Conservation (phyloP, 2,797 vertebrate genomes). For the Hippocampus kuda region DNA sequence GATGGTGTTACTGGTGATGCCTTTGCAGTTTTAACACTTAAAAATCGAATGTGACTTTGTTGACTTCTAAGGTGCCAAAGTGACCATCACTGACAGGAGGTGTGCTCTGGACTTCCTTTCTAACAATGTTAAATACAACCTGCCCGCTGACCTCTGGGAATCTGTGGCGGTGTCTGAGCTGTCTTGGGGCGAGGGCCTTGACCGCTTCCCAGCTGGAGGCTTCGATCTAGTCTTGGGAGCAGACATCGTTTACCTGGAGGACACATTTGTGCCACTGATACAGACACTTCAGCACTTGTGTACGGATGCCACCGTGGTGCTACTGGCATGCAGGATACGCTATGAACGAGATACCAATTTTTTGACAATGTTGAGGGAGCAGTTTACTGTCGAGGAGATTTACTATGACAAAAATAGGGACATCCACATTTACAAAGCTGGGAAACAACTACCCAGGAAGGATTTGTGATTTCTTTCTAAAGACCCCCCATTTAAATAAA, state of each 20-base stretch:
- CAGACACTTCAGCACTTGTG: conserved; percentile 79
- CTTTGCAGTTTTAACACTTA: neutral
- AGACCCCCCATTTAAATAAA: neutral
- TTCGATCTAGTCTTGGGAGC: conserved; percentile 86
- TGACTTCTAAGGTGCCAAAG: conserved; percentile 70
- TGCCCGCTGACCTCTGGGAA: conserved; percentile 60
- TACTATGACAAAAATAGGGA: conserved; percentile 78
- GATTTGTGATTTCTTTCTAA: conserved; percentile 58
- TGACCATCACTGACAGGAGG: conserved; percentile 85
- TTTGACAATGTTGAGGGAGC: conserved; percentile 68
- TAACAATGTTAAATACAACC: conserved; percentile 77
- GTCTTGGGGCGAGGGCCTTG: conserved; percentile 80
- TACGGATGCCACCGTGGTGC: conserved; percentile 60
- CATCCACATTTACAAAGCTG: conserved; percentile 78
- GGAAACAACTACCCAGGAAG: conserved; percentile 45
- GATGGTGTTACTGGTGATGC: neutral
- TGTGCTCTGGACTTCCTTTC: conserved; percentile 79
- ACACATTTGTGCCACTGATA: conserved; percentile 81
- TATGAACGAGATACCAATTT: conserved; percentile 84
- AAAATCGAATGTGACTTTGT: neutral
- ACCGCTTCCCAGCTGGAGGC: conserved; percentile 64
- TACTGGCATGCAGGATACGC: conserved; percentile 86
- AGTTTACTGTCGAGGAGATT: conserved; percentile 72
- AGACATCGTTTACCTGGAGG: conserved; percentile 91
- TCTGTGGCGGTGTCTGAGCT: conserved; percentile 76